phyloP scores from a whole-genome alignment of 2,113 vertebrate genomes.

The Seriola dumerili region DNA sequence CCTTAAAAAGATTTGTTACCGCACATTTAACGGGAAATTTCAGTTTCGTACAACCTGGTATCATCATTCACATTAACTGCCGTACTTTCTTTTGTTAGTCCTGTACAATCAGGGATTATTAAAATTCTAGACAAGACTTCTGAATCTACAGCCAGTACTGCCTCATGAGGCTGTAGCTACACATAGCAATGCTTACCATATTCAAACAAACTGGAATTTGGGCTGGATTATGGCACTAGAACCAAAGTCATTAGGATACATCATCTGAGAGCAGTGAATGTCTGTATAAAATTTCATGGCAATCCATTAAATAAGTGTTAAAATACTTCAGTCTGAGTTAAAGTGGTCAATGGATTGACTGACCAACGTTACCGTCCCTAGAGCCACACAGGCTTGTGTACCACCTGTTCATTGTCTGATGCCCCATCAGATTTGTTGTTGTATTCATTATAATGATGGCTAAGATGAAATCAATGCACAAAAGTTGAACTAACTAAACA shows the following conservation, averaged over 20 bases:
- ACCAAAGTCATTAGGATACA: too few relatives aligned
- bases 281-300: background rate
- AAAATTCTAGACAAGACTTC: too few relatives aligned
- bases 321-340: background rate
- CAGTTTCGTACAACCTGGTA: background rate
- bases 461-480: background rate
- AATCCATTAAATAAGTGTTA: background rate
- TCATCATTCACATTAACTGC: background rate
- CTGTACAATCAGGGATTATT: background rate
- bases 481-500: background rate
- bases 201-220: background rate
- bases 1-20: background rate
- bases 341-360: background rate
- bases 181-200: background rate
- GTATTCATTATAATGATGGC: background rate
- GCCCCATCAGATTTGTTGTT: background rate
- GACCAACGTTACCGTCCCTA: background rate
- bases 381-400: background rate
- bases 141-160: background rate
- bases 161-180: background rate
- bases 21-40: background rate
- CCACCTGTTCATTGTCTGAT: background rate
- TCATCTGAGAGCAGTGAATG: too few relatives aligned
- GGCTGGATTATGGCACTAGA: background rate
- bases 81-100: background rate